Evolutionary conservation across 2,888 invertebrate species (phyloP), one percentile per base, ranked within the genome.

Genomic region (Acleris literana): DNA sequence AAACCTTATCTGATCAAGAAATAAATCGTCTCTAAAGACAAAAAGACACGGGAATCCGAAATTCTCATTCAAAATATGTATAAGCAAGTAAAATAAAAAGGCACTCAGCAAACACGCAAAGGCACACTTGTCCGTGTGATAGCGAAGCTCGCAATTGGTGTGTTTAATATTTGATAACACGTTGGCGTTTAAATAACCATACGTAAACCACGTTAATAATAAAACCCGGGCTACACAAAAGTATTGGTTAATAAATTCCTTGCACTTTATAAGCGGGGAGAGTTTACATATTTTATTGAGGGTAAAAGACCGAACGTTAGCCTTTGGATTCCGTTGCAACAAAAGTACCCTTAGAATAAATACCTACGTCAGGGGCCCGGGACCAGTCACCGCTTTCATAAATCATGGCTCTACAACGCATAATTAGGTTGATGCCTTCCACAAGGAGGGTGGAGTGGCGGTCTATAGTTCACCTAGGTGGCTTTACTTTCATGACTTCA

Each of bases 1-100:
- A 62, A 55, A 22, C 29, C 22, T 46, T 33, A 62, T 48, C 20
- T 53, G 54, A 54, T 48, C 52, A 18, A 44, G 29, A 54, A 61
- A 46, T 44, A 22, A 48, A 48, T 55, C 7, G 25, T 43, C 16
- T 55, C 1, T 7, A 46, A n/a, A 46, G 5, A 7, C 17, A 46
- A 46, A 44, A 46, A 16, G 16, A n/a, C n/a, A 46, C 6, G 46
- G 39, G 39, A 39, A 13, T 13, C 13, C 4, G 4, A 13, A 0
- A 13, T 6, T 46, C 46, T 46, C 17, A 46, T 17, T 46, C 13
- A 39, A 13, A 39, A 33, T 33, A 33, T 9, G 39, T 39, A 0
- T 13, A 39, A 39, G 13, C 13, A 1, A 39, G 13, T 7, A 13
- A 33, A 33, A 13, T 33, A 33, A 33, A 33, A 33, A 33, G 9